phyloP scores from a whole-genome alignment of 1,140 invertebrate species.

The Cotesia vestalis region DNA sequence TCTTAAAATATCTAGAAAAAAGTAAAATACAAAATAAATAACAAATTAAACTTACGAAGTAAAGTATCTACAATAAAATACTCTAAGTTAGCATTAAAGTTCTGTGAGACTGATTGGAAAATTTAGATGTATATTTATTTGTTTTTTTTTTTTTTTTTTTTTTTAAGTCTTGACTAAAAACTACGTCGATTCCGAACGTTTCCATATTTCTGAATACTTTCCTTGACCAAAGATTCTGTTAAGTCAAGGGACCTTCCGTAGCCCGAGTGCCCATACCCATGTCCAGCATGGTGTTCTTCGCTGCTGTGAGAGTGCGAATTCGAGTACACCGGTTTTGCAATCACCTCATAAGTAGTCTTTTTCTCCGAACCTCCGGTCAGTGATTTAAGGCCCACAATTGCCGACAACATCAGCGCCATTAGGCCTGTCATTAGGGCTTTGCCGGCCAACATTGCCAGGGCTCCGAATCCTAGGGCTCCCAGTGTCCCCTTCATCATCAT shows the following conservation, averaged over 20 bases:
- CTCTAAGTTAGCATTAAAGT: too few relatives aligned
- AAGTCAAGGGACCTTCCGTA: slow-evolving; percentile 69
- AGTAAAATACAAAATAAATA: slow-evolving; percentile 9
- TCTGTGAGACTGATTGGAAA: too few relatives aligned
- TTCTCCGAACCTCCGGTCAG: slow-evolving; percentile 73
- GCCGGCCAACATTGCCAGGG: slow-evolving; percentile 79
- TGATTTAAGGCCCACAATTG: slow-evolving; percentile 79
- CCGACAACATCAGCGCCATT: slow-evolving; percentile 80
- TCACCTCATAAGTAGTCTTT: slow-evolving; percentile 84
- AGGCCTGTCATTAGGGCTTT: slow-evolving; percentile 85
- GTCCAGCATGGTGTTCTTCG: slow-evolving; percentile 72
- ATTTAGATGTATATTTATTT: not conserved
- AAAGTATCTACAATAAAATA: too few relatives aligned
- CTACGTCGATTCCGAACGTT: slow-evolving; percentile 59
- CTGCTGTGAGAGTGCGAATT: slow-evolving; percentile 77
- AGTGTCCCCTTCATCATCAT: slow-evolving; percentile 72
- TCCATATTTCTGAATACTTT: slow-evolving; percentile 59
- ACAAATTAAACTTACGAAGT: not conserved
- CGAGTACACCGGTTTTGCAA: slow-evolving; percentile 81
- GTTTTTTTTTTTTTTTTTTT: not conserved
- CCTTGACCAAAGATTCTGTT: slow-evolving; percentile 53
- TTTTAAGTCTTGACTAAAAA: slow-evolving; percentile 29
- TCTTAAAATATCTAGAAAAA: not conserved
- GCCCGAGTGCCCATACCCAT: slow-evolving; percentile 64
- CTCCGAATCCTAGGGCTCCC: slow-evolving; percentile 78